Percentiles rank a stretch among this genome's conserved stretches.
Conservation (phyloP, 2,113 vertebrate species). For the Myrmecophaga tridactyla region DNA sequence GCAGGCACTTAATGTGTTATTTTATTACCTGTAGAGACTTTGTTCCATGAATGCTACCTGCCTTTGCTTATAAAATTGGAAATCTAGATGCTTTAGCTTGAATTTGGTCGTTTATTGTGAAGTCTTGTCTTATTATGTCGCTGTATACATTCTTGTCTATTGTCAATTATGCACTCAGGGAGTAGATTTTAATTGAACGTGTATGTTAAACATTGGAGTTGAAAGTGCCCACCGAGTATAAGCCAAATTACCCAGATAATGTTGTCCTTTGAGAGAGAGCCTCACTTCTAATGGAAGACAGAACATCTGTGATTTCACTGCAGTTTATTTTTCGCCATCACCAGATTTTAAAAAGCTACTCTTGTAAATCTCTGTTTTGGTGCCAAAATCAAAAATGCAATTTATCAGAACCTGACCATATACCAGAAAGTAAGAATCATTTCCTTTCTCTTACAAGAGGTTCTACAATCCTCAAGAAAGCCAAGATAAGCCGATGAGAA, state of each 20-base stretch:
- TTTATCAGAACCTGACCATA: neutral
- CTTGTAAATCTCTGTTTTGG: neutral
- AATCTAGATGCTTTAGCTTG: neutral
- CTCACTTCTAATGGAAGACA: neutral
- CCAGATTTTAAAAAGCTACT: neutral
- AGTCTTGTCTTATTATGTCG: neutral
- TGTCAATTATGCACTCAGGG: constrained; percentile 5
- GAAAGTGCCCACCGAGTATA: neutral
- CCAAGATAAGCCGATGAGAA: neutral
- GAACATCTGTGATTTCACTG: neutral
- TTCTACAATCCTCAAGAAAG: neutral
- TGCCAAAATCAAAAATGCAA: neutral
- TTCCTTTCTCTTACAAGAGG: neutral
- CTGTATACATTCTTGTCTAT: neutral
- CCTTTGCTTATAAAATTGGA: constrained; percentile 13
- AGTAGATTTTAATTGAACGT: constrained; percentile 24
- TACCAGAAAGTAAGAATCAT: neutral
- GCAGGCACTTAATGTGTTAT: constrained; percentile 9
- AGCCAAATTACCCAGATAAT: neutral
- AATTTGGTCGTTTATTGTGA: neutral
- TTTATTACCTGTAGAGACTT: constrained; percentile 15
- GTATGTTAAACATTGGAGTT: neutral
- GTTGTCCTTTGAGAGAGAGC: neutral
- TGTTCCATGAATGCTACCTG: neutral
- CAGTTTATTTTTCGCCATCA: neutral